Evolutionary conservation across 2,797 vertebrate genomes (phyloP).

Genomic region (Pantherophis vulpinus): DNA sequence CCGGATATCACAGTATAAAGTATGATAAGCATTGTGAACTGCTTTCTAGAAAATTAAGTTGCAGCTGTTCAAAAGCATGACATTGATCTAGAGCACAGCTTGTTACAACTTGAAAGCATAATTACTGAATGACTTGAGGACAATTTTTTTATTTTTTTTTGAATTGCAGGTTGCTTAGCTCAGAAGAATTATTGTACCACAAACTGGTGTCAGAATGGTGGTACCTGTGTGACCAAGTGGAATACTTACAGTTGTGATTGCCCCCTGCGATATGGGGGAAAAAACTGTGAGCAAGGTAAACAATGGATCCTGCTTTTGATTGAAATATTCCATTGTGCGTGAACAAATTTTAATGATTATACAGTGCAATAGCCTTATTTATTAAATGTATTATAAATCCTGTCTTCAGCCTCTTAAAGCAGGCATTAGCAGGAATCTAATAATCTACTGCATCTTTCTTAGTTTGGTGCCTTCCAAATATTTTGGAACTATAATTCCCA

Average conservation of each 20-base stretch:
- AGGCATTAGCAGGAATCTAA: neutral
- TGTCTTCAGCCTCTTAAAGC: too few species aligned
- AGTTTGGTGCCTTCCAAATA: neutral
- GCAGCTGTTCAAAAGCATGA: neutral
- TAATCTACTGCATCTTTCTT: neutral
- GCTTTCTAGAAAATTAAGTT: neutral
- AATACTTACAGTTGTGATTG: slow-evolving; percentile 88
- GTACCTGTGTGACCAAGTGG: slow-evolving; percentile 89
- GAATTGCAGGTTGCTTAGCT: slow-evolving; percentile 82
- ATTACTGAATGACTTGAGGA: neutral
- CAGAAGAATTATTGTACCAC: slow-evolving; percentile 86
- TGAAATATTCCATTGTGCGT: neutral
- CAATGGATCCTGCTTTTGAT: neutral
- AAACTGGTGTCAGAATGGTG: slow-evolving; percentile 86
- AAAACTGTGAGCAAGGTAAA: slow-evolving; percentile 94
- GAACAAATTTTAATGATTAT: neutral
- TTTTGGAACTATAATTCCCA: neutral
- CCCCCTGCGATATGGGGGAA: slow-evolving; percentile 85
- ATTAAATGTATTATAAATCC: neutral
- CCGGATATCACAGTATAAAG: neutral
- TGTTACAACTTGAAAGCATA: neutral
- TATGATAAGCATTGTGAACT: neutral
- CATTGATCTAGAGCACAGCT: neutral
- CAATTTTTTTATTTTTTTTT: neutral
- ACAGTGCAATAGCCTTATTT: neutral